phyloP scores from a whole-genome alignment of 2,113 vertebrate genomes.

The Callorhinus ursinus region DNA sequence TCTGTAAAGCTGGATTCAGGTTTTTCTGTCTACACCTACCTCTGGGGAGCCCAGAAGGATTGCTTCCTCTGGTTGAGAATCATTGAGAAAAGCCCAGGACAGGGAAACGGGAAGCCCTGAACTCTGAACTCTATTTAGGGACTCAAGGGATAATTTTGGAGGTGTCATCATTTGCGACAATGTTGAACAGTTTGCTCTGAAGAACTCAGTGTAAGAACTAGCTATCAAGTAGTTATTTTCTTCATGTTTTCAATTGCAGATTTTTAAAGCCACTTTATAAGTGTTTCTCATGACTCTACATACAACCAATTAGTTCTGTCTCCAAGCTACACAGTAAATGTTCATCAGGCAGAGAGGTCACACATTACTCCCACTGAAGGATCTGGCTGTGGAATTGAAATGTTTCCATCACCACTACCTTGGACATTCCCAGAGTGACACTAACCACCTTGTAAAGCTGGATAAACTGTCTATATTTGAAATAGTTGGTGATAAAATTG shows the following conservation, averaged over 20 bases:
- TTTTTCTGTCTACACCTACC: not conserved
- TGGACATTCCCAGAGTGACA: not conserved
- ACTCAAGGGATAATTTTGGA: not conserved
- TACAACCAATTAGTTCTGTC: conserved; percentile 8
- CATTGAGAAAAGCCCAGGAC: not conserved
- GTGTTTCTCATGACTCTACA: not conserved
- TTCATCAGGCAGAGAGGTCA: not conserved
- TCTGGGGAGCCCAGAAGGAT: not conserved
- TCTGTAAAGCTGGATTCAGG: not conserved
- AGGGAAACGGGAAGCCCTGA: not conserved
- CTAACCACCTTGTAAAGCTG: not conserved
- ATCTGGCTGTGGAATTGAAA: not conserved
- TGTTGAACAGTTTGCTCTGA: not conserved
- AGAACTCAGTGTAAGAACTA: conserved; percentile 2
- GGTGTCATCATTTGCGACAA: not conserved
- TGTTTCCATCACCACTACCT: not conserved
- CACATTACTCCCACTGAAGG: not conserved
- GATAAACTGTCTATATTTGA: not conserved
- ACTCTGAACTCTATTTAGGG: conserved; percentile 38
- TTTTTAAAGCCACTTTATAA: not conserved
- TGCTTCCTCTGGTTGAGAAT: not conserved
- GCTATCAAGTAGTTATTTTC: conserved; percentile 10
- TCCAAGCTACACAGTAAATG: not conserved
- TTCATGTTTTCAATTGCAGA: not conserved
- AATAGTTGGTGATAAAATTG: conserved; percentile 2